These are phyloP conservation scores for Glaucopsyche alexis DNA, from an alignment of 2,888 invertebrate species.

Conservation along the genomic window DNA sequence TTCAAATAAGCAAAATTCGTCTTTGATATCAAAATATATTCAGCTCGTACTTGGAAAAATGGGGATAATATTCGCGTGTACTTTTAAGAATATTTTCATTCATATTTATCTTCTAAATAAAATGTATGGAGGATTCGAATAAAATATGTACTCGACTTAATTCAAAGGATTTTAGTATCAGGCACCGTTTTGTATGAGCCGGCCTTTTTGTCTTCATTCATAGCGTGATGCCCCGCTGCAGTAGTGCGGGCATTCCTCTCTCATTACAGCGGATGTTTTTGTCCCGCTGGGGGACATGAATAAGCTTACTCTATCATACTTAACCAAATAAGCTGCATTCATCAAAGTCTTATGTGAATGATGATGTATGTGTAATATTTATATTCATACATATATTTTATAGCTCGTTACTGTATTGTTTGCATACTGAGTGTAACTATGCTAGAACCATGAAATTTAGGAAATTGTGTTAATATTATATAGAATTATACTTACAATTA, in stretches of 20 bases:
- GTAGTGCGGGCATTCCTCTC: constrained; percentile 26
- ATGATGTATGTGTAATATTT: constrained; percentile 8
- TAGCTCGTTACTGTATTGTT: constrained; percentile 4
- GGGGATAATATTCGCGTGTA: constrained; percentile 15
- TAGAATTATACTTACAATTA: too few relatives aligned
- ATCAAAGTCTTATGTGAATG: constrained; percentile 19
- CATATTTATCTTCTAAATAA: constrained; percentile 31
- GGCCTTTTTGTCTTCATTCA: constrained; percentile 31
- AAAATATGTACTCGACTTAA: constrained; percentile 31
- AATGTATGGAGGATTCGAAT: constrained; percentile 30
- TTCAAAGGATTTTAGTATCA: constrained; percentile 33
- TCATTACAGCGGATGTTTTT: constrained; percentile 31
- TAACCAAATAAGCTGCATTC: constrained; percentile 32
- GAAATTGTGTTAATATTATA: too few relatives aligned
- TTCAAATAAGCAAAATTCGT: constrained; percentile 11
- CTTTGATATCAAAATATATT: constrained; percentile 26
- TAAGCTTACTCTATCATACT: constrained; percentile 32
- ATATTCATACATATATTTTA: constrained; percentile 13
- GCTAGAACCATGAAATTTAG: too few relatives aligned
- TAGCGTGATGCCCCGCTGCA: constrained; percentile 17
- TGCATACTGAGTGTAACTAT: background rate
- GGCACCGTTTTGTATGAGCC: constrained; percentile 31
- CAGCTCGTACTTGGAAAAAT: constrained; percentile 16
- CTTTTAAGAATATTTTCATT: constrained; percentile 26
- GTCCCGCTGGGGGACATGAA: constrained; percentile 31